Evolutionary conservation across 1,140 invertebrate genomes (phyloP).

Genomic region (Apocrypta bakeri): DNA sequence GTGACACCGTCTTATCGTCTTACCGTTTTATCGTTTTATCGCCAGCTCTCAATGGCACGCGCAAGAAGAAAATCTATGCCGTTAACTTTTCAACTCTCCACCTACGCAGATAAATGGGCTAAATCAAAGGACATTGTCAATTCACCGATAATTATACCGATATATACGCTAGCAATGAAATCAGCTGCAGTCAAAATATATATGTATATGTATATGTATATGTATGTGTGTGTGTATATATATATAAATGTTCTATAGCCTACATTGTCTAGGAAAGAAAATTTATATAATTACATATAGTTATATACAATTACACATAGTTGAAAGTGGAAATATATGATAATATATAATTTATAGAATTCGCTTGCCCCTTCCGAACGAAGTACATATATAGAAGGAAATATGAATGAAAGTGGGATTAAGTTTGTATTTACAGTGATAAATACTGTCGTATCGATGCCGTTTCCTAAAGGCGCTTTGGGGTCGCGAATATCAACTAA

Average conservation of each 20-base stretch:
- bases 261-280: constrained; percentile 22
- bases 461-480: not conserved
- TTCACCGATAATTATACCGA: constrained; percentile 35
- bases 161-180: constrained; percentile 25
- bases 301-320: constrained; percentile 30
- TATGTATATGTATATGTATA: constrained; percentile 26
- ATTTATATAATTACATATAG: constrained; percentile 33
- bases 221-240: constrained; percentile 1
- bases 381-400: not conserved
- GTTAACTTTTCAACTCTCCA: not conserved
- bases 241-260: not conserved
- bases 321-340: not conserved
- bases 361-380: not conserved
- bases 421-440: constrained; percentile 35
- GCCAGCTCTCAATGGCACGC: constrained; percentile 41
- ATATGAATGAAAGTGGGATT: constrained; percentile 23
- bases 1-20: no score
- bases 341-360: constrained; percentile 25
- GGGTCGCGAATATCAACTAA: constrained; percentile 25
- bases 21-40: no score
- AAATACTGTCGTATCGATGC: constrained; percentile 19
- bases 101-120: constrained; percentile 24
- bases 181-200: constrained; percentile 32
- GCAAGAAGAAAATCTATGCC: constrained; percentile 33
- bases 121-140: constrained; percentile 42